Percentiles rank a stretch among this genome's conserved stretches.
Evolutionary conservation across 2,888 invertebrate genomes (phyloP).

Genomic region (Acronicta alni): DNA sequence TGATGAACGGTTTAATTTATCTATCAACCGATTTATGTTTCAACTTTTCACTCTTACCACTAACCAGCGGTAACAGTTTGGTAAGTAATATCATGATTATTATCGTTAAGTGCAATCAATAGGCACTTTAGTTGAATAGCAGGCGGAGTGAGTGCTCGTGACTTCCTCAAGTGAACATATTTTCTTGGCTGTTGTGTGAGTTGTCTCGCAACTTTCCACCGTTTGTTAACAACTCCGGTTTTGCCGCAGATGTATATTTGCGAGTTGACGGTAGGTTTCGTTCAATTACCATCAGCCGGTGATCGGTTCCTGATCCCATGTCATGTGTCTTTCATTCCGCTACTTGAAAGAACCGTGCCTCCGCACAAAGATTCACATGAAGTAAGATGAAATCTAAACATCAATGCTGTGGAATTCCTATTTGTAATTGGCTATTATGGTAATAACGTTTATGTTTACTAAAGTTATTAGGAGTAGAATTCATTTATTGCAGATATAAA

Average conservation of each 20-base stretch:
- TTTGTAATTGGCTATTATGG: slow-evolving; percentile 17
- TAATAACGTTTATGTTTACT: slow-evolving; percentile 22
- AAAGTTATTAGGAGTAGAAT: slow-evolving; percentile 24
- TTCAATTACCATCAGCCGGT: slow-evolving; percentile 58
- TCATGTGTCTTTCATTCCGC: slow-evolving; percentile 40
- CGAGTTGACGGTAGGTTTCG: slow-evolving; percentile 51
- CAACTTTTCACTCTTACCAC: slow-evolving; percentile 29
- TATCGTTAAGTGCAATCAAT: slow-evolving; percentile 71
- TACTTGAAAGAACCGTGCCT: slow-evolving; percentile 22
- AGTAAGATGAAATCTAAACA: slow-evolving; percentile 16
- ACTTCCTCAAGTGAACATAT: slow-evolving; percentile 75
- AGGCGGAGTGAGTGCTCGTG: slow-evolving; percentile 71
- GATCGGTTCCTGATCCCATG: slow-evolving; percentile 59
- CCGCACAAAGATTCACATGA: slow-evolving; percentile 11
- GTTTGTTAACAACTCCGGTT: slow-evolving; percentile 63
- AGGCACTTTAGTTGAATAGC: slow-evolving; percentile 69
- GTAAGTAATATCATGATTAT: slow-evolving; percentile 57
- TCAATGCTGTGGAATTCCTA: background rate
- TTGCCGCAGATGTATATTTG: slow-evolving; percentile 50
- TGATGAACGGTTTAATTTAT: background rate
- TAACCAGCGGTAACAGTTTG: slow-evolving; percentile 47
- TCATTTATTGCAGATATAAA: slow-evolving; percentile 49
- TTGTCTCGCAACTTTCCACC: slow-evolving; percentile 83
- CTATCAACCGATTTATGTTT: slow-evolving; percentile 9
- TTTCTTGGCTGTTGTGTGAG: slow-evolving; percentile 70